phyloP scores from a whole-genome alignment of 2,113 vertebrate species.

The Aleadryas rufinucha region DNA sequence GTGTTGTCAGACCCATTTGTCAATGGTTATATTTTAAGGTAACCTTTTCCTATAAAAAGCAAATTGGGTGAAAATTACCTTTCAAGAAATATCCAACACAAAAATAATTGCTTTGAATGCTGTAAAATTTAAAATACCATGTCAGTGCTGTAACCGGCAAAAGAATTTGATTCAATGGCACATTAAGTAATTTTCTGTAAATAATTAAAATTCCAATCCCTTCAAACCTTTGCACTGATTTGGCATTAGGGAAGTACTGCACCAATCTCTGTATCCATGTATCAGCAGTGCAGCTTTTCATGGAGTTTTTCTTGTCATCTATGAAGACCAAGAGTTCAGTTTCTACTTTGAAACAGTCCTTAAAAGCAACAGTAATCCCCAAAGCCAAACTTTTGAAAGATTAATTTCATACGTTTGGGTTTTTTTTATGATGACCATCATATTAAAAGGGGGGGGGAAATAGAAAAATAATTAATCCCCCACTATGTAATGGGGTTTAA shows the following conservation, averaged over 20 bases:
- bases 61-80: neutral
- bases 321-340: neutral
- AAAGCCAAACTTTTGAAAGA: neutral
- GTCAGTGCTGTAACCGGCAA: neutral
- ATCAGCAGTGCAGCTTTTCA: neutral
- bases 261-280: neutral
- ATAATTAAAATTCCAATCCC: neutral
- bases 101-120: neutral
- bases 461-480: fast-evolving
- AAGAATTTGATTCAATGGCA: neutral
- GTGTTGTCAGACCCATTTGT: neutral
- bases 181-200: neutral
- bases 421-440: fast-evolving
- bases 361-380: neutral
- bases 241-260: neutral
- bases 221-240: neutral
- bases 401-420: too few species aligned
- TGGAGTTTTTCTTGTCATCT: neutral
- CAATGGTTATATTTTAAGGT: neutral
- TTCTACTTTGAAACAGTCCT: neutral
- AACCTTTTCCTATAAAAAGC: neutral
- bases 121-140: neutral
- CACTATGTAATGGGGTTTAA: neutral
- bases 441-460: fast-evolving
- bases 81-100: neutral